Evolutionary conservation across 2,888 invertebrate species (phyloP), one percentile per base, ranked within the genome.

Genomic region (Xylota segnis): DNA sequence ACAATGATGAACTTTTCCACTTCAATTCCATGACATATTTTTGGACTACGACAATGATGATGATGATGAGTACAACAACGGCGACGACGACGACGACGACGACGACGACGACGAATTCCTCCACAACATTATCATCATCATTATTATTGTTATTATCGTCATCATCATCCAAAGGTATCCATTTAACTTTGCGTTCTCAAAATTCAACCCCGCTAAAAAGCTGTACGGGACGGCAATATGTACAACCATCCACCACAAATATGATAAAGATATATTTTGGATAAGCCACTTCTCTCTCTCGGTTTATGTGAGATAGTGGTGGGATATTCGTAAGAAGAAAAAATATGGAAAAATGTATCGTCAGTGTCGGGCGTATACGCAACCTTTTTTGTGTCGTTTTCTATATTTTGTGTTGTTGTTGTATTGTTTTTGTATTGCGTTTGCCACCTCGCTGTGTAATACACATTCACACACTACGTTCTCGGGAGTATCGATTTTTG

Each of bases 321-420:
- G 40, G 75, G 18, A 18, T 37, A 66, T 37, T 37, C n/a, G n/a
- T n/a, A n/a, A 29, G 27, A 68, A 40, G 40, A 56, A 58, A 65
- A 18, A 50, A 27, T 12, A 61, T n/a, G 14, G 14, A 68, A 58
- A 54, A 43, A 71, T 74, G n/a, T 82, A 7, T 58, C 56, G 58
- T 63, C 75, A 52, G 61, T 40, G 18, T 27, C 40, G 43, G 74
- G 70, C 84, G 84, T 84, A 84, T 84, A 79, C 79, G 79, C 56
- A 79, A 84, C 84, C 75, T 74, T 79, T 83, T 84, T 79, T 65
- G 68, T 72, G 40, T 75, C 27, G 27, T 14, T 12, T 40, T 12
- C 40, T 43, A n/a, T 43, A 29, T 50, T 50, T 58, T 54, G 14
- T 66, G 63, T 70, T 34, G 12, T 27, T 34, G 16, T 81, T 37